Conservation (phyloP, 1,140 invertebrate genomes). For the Lordiphosa mommai region DNA sequence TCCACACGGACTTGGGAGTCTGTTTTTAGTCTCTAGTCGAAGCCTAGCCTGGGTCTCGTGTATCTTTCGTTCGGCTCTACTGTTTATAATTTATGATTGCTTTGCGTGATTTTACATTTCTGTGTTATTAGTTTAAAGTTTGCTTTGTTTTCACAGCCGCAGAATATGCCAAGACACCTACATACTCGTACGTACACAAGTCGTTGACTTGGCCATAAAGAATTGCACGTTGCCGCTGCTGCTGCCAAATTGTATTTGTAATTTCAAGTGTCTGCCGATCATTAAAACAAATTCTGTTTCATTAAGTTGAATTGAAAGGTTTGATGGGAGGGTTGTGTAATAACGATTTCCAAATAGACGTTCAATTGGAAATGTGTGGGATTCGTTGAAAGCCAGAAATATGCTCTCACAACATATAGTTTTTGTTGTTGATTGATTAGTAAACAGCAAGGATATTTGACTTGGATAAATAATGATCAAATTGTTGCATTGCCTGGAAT, state of each 20-base stretch:
- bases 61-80: conserved; percentile 21
- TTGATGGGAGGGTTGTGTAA: background rate
- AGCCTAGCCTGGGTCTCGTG: conserved; percentile 7
- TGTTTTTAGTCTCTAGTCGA: background rate
- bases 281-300: conserved; percentile 1
- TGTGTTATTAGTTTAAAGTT: conserved; percentile 60
- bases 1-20: conserved; percentile 6
- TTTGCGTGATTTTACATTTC: conserved; percentile 62
- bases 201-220: conserved; percentile 4
- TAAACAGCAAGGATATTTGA: too few relatives aligned
- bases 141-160: conserved; percentile 19
- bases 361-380: too few relatives aligned
- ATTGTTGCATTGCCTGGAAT: too few relatives aligned
- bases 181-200: background rate
- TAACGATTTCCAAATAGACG: too few relatives aligned
- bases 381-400: too few relatives aligned
- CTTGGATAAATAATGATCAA: too few relatives aligned
- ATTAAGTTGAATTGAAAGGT: conserved; percentile 9
- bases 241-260: conserved; percentile 43
- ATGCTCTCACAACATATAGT: too few relatives aligned
- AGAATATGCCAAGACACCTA: conserved; percentile 7
- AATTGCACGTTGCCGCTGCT: conserved; percentile 7
- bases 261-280: background rate
- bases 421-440: too few relatives aligned
- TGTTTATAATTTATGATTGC: conserved; percentile 61